phyloP scores from a whole-genome alignment of 64 coral and sea anemone species.

The Pocillopora verrucosa region DNA sequence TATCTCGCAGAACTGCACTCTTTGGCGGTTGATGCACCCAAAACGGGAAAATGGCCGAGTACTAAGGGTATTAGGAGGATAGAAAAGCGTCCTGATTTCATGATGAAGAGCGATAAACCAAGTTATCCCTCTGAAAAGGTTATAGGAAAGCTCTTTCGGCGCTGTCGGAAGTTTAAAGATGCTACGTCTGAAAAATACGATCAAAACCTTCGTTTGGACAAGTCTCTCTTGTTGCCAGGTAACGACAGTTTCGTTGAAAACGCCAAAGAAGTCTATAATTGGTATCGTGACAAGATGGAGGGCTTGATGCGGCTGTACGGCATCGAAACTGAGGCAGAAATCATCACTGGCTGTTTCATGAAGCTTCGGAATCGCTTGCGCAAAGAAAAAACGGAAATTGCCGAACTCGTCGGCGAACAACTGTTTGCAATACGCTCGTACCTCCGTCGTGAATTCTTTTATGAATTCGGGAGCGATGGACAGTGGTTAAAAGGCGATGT shows the following conservation, averaged over 20 bases:
- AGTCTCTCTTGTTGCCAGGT: conserved; percentile 59
- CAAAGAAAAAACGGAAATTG: conserved; percentile 79
- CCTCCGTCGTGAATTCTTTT: conserved; percentile 74
- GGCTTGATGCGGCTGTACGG: conserved; percentile 85
- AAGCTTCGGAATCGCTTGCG: conserved; percentile 81
- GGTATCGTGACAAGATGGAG: conserved; percentile 50
- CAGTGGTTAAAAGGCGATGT: conserved; percentile 9
- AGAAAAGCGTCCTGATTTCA: conserved; percentile 85
- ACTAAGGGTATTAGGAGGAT: background rate
- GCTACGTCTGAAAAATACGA: conserved; percentile 40
- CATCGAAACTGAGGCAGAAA: conserved; percentile 82
- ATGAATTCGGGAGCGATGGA: conserved; percentile 67
- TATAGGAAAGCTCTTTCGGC: conserved; percentile 87
- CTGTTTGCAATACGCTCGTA: conserved; percentile 37
- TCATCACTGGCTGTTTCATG: conserved; percentile 82
- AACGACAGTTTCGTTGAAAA: conserved; percentile 39
- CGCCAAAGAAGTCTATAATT: conserved; percentile 20
- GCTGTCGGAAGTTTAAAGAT: conserved; percentile 83
- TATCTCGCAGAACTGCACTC: conserved; percentile 80
- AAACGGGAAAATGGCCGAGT: conserved; percentile 80
- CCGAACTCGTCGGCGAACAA: conserved; percentile 65
- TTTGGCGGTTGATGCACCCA: conserved; percentile 92
- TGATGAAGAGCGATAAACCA: conserved; percentile 97
- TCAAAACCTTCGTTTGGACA: conserved; percentile 37
- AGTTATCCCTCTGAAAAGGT: conserved; percentile 84